Evolutionary conservation across 2,888 invertebrate genomes (phyloP).

Genomic region (Lycia hirtaria): DNA sequence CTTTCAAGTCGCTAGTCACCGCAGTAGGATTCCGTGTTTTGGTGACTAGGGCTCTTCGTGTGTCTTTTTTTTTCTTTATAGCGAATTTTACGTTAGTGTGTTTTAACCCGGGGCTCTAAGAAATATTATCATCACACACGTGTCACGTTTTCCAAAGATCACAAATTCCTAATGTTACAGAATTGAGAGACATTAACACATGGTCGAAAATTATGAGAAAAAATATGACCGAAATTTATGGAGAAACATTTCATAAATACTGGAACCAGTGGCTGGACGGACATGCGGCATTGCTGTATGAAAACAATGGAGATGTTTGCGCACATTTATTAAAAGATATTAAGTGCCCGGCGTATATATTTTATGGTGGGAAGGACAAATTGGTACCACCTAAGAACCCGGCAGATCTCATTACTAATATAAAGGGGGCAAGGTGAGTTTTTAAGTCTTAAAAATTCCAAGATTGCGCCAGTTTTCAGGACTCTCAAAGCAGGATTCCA

Average conservation of each 20-base stretch:
- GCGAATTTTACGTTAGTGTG: neutral
- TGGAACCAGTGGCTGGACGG: constrained; percentile 92
- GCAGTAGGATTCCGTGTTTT: too few species aligned
- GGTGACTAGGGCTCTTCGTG: too few species aligned
- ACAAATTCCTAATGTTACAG: neutral
- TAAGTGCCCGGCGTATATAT: constrained; percentile 90
- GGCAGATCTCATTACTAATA: constrained; percentile 88
- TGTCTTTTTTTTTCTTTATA: too few species aligned
- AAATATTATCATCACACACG: neutral
- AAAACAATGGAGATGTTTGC: constrained; percentile 90
- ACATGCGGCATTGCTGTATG: constrained; percentile 81
- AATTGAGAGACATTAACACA: constrained; percentile 84
- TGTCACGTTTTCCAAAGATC: neutral
- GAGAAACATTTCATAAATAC: constrained; percentile 87
- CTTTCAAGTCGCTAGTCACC: too few species aligned
- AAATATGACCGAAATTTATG: constrained; percentile 90
- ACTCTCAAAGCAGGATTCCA: too few species aligned
- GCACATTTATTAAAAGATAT: constrained; percentile 86
- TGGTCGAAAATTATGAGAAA: constrained; percentile 93
- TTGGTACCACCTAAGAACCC: constrained; percentile 91
- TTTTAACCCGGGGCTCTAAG: neutral
- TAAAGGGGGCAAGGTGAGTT: constrained; percentile 86
- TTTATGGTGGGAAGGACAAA: constrained; percentile 94
- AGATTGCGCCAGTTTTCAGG: too few species aligned
- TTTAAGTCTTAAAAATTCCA: too few species aligned